These are phyloP conservation scores for Apeira syringaria DNA, from an alignment of 2,888 invertebrate genomes.

Conservation along the genomic window DNA sequence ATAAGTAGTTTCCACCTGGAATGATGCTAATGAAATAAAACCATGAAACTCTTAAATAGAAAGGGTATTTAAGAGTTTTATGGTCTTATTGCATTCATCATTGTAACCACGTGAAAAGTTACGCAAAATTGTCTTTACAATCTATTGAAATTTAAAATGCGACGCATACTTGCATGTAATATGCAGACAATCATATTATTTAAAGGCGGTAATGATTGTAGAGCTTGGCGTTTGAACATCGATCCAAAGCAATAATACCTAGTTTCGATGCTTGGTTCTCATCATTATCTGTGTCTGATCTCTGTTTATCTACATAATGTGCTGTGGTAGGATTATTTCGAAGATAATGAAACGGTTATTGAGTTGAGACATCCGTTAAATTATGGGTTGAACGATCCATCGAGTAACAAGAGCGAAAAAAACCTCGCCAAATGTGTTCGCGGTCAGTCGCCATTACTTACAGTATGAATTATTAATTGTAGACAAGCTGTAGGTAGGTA, in stretches of 20 bases:
- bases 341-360: slow-evolving; percentile 18
- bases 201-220: no score
- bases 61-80: no score
- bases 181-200: no score
- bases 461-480: slow-evolving; percentile 73
- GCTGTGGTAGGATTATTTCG: slow-evolving; percentile 7
- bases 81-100: no score
- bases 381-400: slow-evolving; percentile 31
- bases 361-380: slow-evolving; percentile 21
- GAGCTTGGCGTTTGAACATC: not conserved
- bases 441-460: slow-evolving; percentile 55
- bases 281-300: slow-evolving; percentile 10
- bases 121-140: not conserved
- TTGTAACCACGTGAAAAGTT: no score
- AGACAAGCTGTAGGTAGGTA: slow-evolving; percentile 56
- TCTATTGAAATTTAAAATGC: no score
- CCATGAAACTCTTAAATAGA: no score
- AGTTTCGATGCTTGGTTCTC: slow-evolving; percentile 18
- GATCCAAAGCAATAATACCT: not conserved
- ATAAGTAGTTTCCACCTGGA: no score
- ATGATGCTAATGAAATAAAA: no score
- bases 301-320: slow-evolving; percentile 12
- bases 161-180: no score
- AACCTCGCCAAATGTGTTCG: slow-evolving; percentile 51
- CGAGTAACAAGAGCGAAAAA: slow-evolving; percentile 40